Base-by-base conservation (phyloP, 2,888 invertebrate genomes). In the Teinopalpus imperialis region DNA sequence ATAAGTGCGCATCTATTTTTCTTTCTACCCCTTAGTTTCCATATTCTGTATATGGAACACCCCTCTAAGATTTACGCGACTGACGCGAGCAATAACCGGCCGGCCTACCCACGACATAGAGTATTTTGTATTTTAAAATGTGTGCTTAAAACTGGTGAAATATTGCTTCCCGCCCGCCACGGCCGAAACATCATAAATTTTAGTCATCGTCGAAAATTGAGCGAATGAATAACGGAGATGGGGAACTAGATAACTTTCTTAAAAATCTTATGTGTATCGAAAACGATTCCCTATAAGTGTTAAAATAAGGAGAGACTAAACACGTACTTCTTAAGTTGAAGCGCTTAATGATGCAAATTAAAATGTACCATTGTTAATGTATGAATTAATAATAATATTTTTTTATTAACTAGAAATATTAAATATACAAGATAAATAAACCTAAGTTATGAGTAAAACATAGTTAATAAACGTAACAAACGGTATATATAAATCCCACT, bases 51-150 rank as follows among this genome's bases (percentile, higher is more conserved):
- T 67, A 63, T 67, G 65, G 61, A 61, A 63, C 53, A 49, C 61
- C 69, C 76, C 66, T 73, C 66, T 57, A 82, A 82, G 82, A 82
- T 85, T 83, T 82, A 83, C 79, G 77, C 66, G 62, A 63, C 63
- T 74, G 69, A 76, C 76, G 78, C 74, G 73, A 69, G 76, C 80
- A 80, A 81, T 82, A 81, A 81, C 77, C 76, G 54, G 54, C 52
- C 69, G 51, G 74, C 71, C 69, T 69, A 69, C 70, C 66, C 69
- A 69, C 70, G 68, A 70, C 66, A 69, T 63, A 66, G 71, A 72
- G 64, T 72, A 72, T 70, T 71, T 70, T 72, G 69, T 81, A 80
- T 81, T 86, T 86, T 85, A 83, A 87, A 86, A 82, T 75, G 74
- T 76, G 79, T 66, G 73, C 71, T 74, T 74, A 77, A 74, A 81